A percentile compares a stretch with the other conserved stretches of the same genome.
phyloP scores from a whole-genome alignment of 92 coral and sea anemone species.

The Palythoa caribaeorum region DNA sequence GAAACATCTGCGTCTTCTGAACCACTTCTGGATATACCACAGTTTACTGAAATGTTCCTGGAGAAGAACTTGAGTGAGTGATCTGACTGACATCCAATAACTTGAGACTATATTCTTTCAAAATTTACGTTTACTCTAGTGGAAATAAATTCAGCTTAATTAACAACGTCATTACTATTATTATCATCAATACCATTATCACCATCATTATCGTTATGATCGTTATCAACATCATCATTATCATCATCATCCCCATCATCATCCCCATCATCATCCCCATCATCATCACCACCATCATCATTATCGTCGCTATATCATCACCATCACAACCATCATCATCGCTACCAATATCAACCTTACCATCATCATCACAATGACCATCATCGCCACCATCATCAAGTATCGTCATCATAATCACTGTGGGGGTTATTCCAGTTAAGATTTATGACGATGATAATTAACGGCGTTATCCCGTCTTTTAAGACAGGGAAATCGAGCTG shows the following conservation, averaged over 20 bases:
- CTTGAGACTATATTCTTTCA: too few relatives aligned
- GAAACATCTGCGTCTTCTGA: conserved; percentile 20
- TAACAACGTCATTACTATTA: not conserved
- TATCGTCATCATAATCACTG: too few relatives aligned
- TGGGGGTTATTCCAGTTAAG: not conserved
- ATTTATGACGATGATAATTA: not conserved
- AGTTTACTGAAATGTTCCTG: conserved; percentile 84
- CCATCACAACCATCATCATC: not conserved
- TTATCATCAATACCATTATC: not conserved
- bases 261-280: not conserved
- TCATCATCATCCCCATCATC: not conserved
- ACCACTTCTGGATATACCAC: conserved; percentile 62
- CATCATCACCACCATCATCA: not conserved
- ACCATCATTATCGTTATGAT: not conserved
- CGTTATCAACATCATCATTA: not conserved
- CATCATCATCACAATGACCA: not conserved
- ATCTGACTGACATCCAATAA: too few relatives aligned
- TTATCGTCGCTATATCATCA: not conserved
- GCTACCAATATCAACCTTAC: not conserved
- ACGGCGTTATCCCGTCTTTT: not conserved
- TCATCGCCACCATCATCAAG: not conserved
- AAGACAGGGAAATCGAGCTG: conserved; percentile 92
- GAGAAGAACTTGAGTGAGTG: conserved; percentile 87
- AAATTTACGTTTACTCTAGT: not conserved
- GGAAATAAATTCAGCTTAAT: not conserved